phyloP scores from a whole-genome alignment of 2,113 vertebrate species.

The Rhinolophus ferrumequinum region DNA sequence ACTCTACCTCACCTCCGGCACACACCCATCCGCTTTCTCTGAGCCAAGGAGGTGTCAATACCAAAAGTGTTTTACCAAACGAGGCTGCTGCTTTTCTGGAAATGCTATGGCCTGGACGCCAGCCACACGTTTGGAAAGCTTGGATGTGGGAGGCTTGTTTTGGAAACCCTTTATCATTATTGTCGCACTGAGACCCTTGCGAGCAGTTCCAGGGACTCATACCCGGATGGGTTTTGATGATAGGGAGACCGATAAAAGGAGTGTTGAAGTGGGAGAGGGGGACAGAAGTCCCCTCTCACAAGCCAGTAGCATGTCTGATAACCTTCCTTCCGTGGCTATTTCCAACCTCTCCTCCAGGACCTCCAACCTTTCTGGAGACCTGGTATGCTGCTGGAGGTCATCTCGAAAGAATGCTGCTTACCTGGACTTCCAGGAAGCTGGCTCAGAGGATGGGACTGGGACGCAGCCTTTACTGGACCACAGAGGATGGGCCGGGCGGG shows the following conservation, averaged over 20 bases:
- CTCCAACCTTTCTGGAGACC: neutral
- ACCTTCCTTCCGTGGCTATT: neutral
- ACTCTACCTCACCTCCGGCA: slow-evolving; percentile 79
- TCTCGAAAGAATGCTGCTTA: neutral
- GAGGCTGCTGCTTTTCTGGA: slow-evolving; percentile 80
- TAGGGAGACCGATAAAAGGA: slow-evolving; percentile 29
- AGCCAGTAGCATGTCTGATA: neutral
- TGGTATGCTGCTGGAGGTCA: neutral
- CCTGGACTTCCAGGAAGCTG: neutral
- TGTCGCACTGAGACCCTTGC: slow-evolving; percentile 37
- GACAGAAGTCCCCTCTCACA: neutral
- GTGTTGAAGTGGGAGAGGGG: slow-evolving; percentile 34
- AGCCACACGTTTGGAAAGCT: slow-evolving; percentile 75
- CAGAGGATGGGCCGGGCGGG: neutral
- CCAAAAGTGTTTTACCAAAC: slow-evolving; percentile 85
- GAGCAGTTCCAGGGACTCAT: neutral
- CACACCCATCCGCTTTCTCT: slow-evolving; percentile 56
- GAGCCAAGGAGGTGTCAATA: slow-evolving; percentile 55
- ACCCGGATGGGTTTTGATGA: slow-evolving; percentile 2
- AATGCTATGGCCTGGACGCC: slow-evolving; percentile 77
- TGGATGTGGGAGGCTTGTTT: slow-evolving; percentile 83
- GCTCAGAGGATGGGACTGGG: neutral
- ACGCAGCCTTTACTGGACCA: neutral
- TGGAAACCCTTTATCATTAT: slow-evolving; percentile 82
- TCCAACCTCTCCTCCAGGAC: neutral